Base-by-base conservation (phyloP, 2,797 vertebrate genomes). In the Triplophysa bombifrons region DNA sequence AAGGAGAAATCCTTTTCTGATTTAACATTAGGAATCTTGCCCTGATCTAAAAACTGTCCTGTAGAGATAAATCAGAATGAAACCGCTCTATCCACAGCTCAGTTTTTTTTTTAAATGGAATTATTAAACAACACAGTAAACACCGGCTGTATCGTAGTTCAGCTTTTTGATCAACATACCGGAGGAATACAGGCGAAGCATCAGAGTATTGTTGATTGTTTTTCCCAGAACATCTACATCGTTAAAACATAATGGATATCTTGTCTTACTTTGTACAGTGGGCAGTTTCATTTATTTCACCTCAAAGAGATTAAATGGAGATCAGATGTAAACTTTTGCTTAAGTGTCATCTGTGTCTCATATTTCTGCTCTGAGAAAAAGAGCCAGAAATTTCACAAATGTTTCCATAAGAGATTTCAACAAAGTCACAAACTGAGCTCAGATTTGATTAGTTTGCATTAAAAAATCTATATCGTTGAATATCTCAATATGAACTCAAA, bases 51-150 rank as follows among this genome's bases (percentile, higher is more conserved):
- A 38, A 38, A 38, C 38, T 61, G 34, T 71, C 78, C 79, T 88
- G 88, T 91, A 58, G 72, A 86, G 88, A 93, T 91, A 89, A 64
- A 27, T 27, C 25, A 27, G 63, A 67, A 82, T 48, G 22, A 7
- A 72, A 27, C 64, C 65, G n/a, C 76, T 53, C 27, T 30, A 4
- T 30, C 3, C 27, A 30, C 3, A 30, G 27, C 27, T 30, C 27
- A 27, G 25, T 27, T 27, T 27, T 27, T 30, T 30, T 30, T 30
- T 30, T 30, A n/a, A 3, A 30, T 30, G 19, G 74, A 14, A 61
- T 13, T 41, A 19, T 27, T 76, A 25, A 48, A 86, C 72, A 30
- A 30, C 27, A 3, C 27, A 30, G 27, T 30, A 30, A 30, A 30
- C 27, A 30, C 3, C 46, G 13, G 71, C 60, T 38, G 66, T 19